Evolutionary conservation across 2,797 vertebrate species (phyloP).

Genomic region (Diplodus sargus): DNA sequence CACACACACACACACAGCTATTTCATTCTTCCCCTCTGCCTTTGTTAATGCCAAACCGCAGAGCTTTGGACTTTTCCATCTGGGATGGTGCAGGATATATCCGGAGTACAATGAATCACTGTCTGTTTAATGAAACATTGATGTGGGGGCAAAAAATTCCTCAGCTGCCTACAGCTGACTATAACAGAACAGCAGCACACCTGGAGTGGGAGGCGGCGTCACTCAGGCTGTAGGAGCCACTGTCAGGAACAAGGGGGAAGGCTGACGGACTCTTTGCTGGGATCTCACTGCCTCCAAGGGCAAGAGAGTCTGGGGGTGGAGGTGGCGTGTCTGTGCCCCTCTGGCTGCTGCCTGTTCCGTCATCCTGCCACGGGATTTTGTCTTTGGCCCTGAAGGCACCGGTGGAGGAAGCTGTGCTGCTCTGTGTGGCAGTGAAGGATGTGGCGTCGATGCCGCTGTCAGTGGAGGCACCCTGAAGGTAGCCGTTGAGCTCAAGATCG

Average conservation of each 20-base stretch:
- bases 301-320: conserved; percentile 83
- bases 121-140: conserved; percentile 63
- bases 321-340: conserved; percentile 63
- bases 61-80: conserved; percentile 64
- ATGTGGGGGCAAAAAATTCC: conserved; percentile 42
- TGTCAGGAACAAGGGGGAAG: conserved; percentile 86
- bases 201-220: conserved; percentile 90
- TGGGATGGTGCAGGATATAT: conserved; percentile 57
- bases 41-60: conserved; percentile 66
- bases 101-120: conserved; percentile 67
- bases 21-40: conserved; percentile 45
- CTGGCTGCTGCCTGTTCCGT: conserved; percentile 82
- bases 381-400: conserved; percentile 87
- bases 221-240: conserved; percentile 87
- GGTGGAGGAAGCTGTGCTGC: conserved; percentile 87
- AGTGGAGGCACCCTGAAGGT: conserved; percentile 91
- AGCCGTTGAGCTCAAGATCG: conserved; percentile 91
- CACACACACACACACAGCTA: conserved; percentile 11
- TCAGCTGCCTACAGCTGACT: conserved; percentile 48
- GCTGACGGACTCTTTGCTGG: conserved; percentile 86
- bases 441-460: conserved; percentile 94
- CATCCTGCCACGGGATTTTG: conserved; percentile 90
- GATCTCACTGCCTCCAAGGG: conserved; percentile 78
- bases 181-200: conserved; percentile 61
- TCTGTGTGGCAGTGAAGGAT: conserved; percentile 90